Base-by-base conservation (phyloP, 2,113 vertebrate genomes). In the Rostratula benghalensis region DNA sequence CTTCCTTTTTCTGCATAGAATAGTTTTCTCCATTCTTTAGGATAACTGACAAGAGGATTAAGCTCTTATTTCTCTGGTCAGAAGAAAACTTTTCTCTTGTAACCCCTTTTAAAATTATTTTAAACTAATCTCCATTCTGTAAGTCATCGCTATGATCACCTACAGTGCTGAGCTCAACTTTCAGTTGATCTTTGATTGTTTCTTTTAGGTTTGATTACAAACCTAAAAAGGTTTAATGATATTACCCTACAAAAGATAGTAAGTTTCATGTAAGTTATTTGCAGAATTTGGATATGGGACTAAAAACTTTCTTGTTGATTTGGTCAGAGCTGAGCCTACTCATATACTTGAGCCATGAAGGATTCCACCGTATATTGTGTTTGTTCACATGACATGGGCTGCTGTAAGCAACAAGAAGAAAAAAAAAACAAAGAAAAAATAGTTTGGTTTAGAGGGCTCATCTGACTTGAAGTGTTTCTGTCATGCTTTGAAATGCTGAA, bases 401-500 rank as follows among this genome's bases (percentile, higher is more conserved):
- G 30, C 59, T 67, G 25, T 30, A 64, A 63, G 48, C 6, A 59
- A 86, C 39, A 69, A 63, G 50, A 33, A 37, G 16, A 30, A 61
- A 20, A 61, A 20, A 57, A 28, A 53, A 19, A 7, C 27, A 35
- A 22, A 30, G 23, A 3, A 22, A 54, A 54, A 13, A 24, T 3
- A 28, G 1, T 64, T 89, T 95, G 90, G 35, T 90, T 88, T 67
- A 50, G 79, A 70, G 77, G 56, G 39, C 43, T 93, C 24, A 81
- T 95, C 64, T 96, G 85, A 92, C 88, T 59, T 93, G 64, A 83
- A 87, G 39, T 23, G 3, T 95, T 96, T 93, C 68, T 97, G 93
- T 94, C 88, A 78, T 71, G 51, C 45, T 93, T 74, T 94, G 91
- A 97, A 95, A 90, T 64, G 69, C 37, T 95, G 94, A 87, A 95